Base-by-base conservation (phyloP, 1,140 invertebrate species). In the Portunus trituberculatus region DNA sequence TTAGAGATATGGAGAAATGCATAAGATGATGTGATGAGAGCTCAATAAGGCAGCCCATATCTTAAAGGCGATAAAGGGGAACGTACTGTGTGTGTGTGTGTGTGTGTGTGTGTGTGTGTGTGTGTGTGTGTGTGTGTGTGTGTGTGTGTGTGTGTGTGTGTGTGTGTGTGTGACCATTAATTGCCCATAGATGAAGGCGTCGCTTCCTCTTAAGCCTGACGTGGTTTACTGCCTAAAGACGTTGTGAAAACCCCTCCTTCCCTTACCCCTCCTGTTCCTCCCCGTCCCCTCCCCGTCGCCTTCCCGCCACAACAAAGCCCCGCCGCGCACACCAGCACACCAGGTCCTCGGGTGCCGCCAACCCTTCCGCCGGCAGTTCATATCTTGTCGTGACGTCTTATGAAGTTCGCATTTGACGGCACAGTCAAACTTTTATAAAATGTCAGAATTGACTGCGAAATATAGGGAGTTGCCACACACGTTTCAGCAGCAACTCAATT, bases 381-480 rank as follows among this genome's bases (percentile, higher is more conserved):
- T 91, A 91, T 91, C 90, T 91, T 91, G 90, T 29, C 90, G 29
- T 91, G 90, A 91, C 90, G 90, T 91, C 90, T 91, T 91, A 91
- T 91, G 90, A 91, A 91, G 52, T 76, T 91, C 90, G 90, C 90
- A 91, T 91, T 76, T 91, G 90, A 91, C 90, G 32, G 90, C 90
- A 76, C 90, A 91, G 52, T 91, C 90, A 67, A 91, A 91, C 90
- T 91, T 91, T 91, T 91, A 91, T 91, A 91, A 91, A 91, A 91
- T 91, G 90, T 91, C 46, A 52, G 90, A 91, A 91, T 91, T 91
- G 90, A 91, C 90, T 91, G 48, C 90, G 90, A 91, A 91, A 91
- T 91, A 91, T 76, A 32, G 59, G 90, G 29, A 91, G 48, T 91
- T 91, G 90, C 90, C 90, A n/a, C 90, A 91, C 29, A 25, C 90